Conservation (phyloP, 2,888 invertebrate genomes). For the Drosophila incognita region DNA sequence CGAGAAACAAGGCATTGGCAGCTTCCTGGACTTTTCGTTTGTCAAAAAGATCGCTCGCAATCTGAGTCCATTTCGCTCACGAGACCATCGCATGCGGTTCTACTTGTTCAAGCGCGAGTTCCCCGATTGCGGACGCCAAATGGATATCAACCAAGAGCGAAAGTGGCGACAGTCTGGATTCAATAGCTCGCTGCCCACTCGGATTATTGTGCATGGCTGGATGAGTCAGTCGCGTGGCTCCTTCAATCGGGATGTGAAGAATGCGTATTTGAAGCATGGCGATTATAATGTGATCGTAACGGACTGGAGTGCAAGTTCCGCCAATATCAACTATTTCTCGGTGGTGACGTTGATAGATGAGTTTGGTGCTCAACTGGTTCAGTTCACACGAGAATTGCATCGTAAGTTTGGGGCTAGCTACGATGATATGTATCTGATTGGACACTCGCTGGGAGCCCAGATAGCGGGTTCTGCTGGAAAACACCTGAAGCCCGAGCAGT, state of each 20-base stretch:
- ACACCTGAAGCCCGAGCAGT: conserved; percentile 65
- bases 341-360: conserved; percentile 76
- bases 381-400: conserved; percentile 76
- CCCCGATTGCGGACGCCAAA: conserved; percentile 70
- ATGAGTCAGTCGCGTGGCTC: conserved; percentile 80
- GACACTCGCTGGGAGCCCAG: conserved; percentile 85
- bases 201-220: conserved; percentile 83
- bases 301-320: conserved; percentile 82
- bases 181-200: conserved; percentile 76
- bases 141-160: conserved; percentile 56
- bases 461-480: conserved; percentile 82
- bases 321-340: conserved; percentile 77
- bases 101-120: conserved; percentile 74
- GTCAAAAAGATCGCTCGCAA: conserved; percentile 75
- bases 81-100: conserved; percentile 73
- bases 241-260: conserved; percentile 78
- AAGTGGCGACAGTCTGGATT: conserved; percentile 67
- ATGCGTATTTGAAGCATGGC: conserved; percentile 74
- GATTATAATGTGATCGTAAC: conserved; percentile 80
- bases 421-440: conserved; percentile 79
- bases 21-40: conserved; percentile 71
- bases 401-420: conserved; percentile 50
- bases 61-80: conserved; percentile 69
- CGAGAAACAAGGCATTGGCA: conserved; percentile 62
- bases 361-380: conserved; percentile 74